Percentiles rank a stretch among this genome's conserved stretches.
These are phyloP conservation scores for Tetanocera ferruginea DNA, from an alignment of 2,888 invertebrate species.

Conservation along the genomic window DNA sequence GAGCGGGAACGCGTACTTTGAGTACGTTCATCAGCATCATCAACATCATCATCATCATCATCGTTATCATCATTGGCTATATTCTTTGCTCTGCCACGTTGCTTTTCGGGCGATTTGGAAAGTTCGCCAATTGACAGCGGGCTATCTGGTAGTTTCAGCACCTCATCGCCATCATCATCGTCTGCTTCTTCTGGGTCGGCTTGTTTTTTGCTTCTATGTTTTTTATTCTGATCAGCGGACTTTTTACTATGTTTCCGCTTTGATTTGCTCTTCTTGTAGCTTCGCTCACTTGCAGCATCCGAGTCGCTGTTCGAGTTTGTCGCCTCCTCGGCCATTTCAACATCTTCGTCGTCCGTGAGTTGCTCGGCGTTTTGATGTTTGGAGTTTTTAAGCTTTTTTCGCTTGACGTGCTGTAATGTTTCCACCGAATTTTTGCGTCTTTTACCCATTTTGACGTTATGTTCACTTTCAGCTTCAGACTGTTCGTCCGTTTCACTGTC, in stretches of 20 bases:
- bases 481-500: conserved; percentile 38
- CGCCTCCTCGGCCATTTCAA: conserved; percentile 30
- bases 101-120: conserved; percentile 68
- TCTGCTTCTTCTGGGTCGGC: conserved; percentile 53
- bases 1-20: conserved; percentile 42
- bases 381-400: conserved; percentile 6
- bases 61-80: conserved; percentile 46
- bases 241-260: conserved; percentile 46
- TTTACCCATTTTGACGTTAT: not conserved
- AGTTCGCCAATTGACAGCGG: conserved; percentile 72
- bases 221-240: conserved; percentile 25
- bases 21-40: conserved; percentile 15
- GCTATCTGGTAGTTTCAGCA: conserved; percentile 71
- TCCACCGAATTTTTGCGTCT: conserved; percentile 9
- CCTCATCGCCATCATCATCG: conserved; percentile 66
- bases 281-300: conserved; percentile 48
- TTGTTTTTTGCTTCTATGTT: conserved; percentile 41
- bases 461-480: conserved; percentile 26
- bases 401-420: not conserved
- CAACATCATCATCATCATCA: conserved; percentile 45
- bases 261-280: conserved; percentile 53
- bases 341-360: conserved; percentile 40
- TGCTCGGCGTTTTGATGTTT: conserved; percentile 34
- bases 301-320: conserved; percentile 7
- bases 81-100: conserved; percentile 43